phyloP scores from a whole-genome alignment of 1,140 invertebrate genomes.

The Sinonovacula constricta region DNA sequence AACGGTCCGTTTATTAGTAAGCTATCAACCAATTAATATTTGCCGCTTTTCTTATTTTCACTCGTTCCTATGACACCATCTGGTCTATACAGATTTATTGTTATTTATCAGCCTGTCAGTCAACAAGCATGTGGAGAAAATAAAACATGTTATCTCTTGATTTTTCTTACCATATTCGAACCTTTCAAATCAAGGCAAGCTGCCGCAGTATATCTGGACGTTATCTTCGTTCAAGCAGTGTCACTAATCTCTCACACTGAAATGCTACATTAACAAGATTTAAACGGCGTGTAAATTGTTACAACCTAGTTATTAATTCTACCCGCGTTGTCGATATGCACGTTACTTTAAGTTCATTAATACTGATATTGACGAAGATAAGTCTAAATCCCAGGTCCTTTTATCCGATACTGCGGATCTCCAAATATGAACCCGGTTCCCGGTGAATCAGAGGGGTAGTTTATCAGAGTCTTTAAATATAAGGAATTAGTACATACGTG shows the following conservation, averaged over 20 bases:
- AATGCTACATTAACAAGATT: conserved; percentile 10
- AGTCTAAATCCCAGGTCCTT: neutral
- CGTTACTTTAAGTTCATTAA: conserved; percentile 24
- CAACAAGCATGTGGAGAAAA: conserved; percentile 7
- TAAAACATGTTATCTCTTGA: conserved; percentile 3
- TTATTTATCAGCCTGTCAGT: too few relatives aligned
- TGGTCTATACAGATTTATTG: too few relatives aligned
- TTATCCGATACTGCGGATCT: neutral
- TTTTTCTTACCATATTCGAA: neutral
- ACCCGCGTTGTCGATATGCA: conserved; percentile 6
- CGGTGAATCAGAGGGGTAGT: too few relatives aligned
- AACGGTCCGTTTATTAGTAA: too few relatives aligned
- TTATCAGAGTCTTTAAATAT: conserved; percentile 8
- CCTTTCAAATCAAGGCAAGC: neutral
- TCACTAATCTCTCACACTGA: conserved; percentile 13
- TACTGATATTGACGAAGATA: conserved; percentile 2
- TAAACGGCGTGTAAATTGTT: conserved; percentile 30
- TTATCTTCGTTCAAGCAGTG: neutral
- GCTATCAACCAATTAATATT: too few relatives aligned
- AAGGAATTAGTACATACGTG: too few relatives aligned
- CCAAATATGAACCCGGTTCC: neutral
- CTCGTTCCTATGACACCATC: too few relatives aligned
- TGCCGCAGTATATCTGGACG: neutral
- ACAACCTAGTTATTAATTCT: conserved; percentile 4
- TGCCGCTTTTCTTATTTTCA: too few relatives aligned